Base-by-base conservation (phyloP, 2,797 vertebrate genomes). In the Gila robusta region DNA sequence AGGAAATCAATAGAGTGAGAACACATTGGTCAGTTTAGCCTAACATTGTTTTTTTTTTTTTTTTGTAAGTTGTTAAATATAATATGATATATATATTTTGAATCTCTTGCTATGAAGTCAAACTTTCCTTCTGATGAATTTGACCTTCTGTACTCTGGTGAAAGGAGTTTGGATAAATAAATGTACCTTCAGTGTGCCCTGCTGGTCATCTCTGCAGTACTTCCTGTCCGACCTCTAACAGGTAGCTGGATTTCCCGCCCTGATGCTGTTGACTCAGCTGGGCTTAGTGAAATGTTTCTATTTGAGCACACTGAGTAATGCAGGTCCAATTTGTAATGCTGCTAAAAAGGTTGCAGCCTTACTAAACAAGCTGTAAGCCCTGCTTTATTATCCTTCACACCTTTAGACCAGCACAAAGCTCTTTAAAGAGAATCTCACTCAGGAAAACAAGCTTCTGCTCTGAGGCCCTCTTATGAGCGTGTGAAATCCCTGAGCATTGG, bases 311-410 rank as follows among this genome's bases (percentile, higher is more conserved):
- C 32, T 8, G 12, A 67, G 52, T 66, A 79, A 72, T 52, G 39
- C 35, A 81, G 41, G 76, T 66, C 71, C 71, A 89, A 87, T 90
- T 89, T 88, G 87, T 90, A 85, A 83, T 28, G 59, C 73, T 28
- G 82, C 62, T 91, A 87, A 86, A 90, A 72, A 80, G 28, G 59
- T 79, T 64, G 73, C 88, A 88, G 66, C 28, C 41, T 41, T 35
- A 66, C 79, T 83, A 86, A 89, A 78, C 62, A 76, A 54, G 14
- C 77, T 76, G 41, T 74, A 84, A 91, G 79, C n/a, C 81, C n/a
- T 12, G 41, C 54, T 89, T 87, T 91, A 87, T 91, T 89, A 88
- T 84, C 87, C 26, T 87, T 91, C 78, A 87, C 88, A 90, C 88
- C 84, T 89, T 66, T 62, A 88, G 70, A 86, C 74, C 66, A 84